Conservation (phyloP, 1,140 invertebrate genomes). For the Heliconius congener region DNA sequence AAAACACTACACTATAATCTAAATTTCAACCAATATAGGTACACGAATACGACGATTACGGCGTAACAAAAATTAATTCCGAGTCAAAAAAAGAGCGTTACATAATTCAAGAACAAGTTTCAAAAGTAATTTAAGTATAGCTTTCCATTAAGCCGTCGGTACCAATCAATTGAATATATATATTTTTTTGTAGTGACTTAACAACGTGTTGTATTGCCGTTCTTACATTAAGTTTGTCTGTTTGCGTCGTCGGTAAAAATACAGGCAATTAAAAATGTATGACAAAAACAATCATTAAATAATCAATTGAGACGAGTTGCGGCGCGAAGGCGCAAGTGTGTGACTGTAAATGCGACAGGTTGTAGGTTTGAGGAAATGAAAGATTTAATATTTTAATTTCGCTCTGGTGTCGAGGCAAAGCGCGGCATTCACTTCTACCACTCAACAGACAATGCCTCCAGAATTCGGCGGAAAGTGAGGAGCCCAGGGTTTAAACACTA, state of each 20-base stretch:
- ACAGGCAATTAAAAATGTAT: slow-evolving; percentile 12
- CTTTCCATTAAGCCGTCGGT: slow-evolving; percentile 1
- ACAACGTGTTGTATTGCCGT: neutral
- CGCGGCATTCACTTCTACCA: too few relatives aligned
- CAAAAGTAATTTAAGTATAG: slow-evolving; percentile 1
- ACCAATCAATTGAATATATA: slow-evolving; percentile 14
- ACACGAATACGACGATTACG: neutral
- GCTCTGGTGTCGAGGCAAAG: too few relatives aligned
- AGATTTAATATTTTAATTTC: too few relatives aligned
- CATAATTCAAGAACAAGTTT: slow-evolving; percentile 13
- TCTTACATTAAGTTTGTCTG: neutral
- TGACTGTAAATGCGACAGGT: neutral
- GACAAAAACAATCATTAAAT: slow-evolving; percentile 19
- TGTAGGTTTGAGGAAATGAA: neutral
- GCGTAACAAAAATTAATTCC: neutral
- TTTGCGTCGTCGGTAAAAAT: neutral
- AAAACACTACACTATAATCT: neutral
- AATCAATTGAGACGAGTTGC: slow-evolving; percentile 43
- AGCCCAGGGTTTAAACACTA: too few relatives aligned
- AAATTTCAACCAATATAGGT: neutral
- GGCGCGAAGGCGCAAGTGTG: neutral
- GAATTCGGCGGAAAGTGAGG: too few relatives aligned
- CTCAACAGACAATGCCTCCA: too few relatives aligned
- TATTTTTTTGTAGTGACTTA: neutral
- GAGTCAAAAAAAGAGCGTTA: slow-evolving; percentile 6